Conservation (phyloP, 2,888 invertebrate genomes). For the Chymomyza caudatula region DNA sequence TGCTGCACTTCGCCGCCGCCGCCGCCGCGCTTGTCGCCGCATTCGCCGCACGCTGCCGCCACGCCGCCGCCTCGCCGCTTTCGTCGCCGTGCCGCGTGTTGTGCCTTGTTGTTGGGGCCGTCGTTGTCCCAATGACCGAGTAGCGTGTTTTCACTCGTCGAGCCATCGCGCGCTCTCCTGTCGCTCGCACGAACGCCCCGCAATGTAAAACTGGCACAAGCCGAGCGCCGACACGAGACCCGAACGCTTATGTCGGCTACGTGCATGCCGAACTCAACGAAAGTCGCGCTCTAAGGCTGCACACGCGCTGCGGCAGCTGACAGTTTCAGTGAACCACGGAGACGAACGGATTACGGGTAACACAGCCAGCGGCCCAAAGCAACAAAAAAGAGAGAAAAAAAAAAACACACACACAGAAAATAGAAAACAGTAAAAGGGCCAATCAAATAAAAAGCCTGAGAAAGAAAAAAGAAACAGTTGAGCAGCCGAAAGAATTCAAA, state of each 20-base stretch:
- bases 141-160: conserved; percentile 21
- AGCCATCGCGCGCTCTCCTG: background rate
- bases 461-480: background rate
- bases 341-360: conserved; percentile 79
- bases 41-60: background rate
- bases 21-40: background rate
- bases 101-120: conserved; percentile 55
- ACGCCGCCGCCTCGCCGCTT: conserved; percentile 13
- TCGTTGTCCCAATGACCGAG: conserved; percentile 75
- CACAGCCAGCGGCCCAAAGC: conserved; percentile 29
- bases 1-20: background rate
- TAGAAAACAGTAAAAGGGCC: conserved; percentile 9
- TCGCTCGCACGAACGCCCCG: background rate
- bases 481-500: background rate
- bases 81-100: conserved; percentile 8
- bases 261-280: conserved; percentile 67
- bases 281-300: conserved; percentile 70
- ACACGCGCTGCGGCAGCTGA: conserved; percentile 74
- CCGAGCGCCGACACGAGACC: conserved; percentile 8
- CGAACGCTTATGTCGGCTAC: conserved; percentile 20
- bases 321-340: conserved; percentile 79
- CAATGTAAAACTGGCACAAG: conserved; percentile 37
- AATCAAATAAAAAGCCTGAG: conserved; percentile 9
- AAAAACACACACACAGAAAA: conserved; percentile 5
- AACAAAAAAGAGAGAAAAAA: conserved; percentile 5